Evolutionary conservation across 2,113 vertebrate species (phyloP).

Genomic region (Ammodytes marinus): DNA sequence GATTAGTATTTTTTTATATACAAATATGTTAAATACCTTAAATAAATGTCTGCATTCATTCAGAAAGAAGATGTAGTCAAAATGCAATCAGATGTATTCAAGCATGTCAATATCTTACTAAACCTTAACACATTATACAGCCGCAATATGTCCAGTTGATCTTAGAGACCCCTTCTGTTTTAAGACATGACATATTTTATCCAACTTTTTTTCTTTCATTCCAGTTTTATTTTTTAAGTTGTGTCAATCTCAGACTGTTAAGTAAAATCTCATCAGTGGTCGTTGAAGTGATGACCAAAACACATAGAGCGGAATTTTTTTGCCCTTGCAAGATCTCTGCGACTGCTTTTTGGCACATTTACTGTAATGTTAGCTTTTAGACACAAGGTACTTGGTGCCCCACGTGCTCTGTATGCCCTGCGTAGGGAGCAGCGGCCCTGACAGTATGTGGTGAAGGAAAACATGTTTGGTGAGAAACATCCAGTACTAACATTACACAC

Average conservation of each 20-base stretch:
- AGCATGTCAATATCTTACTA: neutral
- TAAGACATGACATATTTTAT: too few species aligned
- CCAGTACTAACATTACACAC: slow-evolving; percentile 14
- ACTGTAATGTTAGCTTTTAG: too few species aligned
- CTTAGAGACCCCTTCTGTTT: too few species aligned
- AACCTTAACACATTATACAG: neutral
- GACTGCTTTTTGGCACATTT: too few species aligned
- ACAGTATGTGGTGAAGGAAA: slow-evolving; percentile 8
- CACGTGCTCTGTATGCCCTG: too few species aligned
- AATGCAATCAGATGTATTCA: neutral
- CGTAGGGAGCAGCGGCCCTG: too few species aligned
- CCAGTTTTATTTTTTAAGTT: neutral
- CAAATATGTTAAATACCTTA: neutral
- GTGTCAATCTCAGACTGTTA: neutral
- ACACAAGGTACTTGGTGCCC: too few species aligned
- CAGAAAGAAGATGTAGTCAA: neutral
- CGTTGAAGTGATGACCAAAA: neutral
- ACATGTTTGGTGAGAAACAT: slow-evolving; percentile 12
- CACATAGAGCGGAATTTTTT: too few species aligned
- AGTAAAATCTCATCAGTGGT: neutral
- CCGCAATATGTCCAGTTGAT: too few species aligned
- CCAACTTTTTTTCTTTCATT: neutral
- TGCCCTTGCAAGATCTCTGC: too few species aligned
- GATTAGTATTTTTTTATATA: neutral
- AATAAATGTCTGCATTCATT: too few species aligned